Percentiles rank a stretch among this genome's conserved stretches.
These are phyloP conservation scores for Anneissia japonica DNA, from an alignment of 35 echinoderm and acorn worm genomes.

Conservation along the genomic window DNA sequence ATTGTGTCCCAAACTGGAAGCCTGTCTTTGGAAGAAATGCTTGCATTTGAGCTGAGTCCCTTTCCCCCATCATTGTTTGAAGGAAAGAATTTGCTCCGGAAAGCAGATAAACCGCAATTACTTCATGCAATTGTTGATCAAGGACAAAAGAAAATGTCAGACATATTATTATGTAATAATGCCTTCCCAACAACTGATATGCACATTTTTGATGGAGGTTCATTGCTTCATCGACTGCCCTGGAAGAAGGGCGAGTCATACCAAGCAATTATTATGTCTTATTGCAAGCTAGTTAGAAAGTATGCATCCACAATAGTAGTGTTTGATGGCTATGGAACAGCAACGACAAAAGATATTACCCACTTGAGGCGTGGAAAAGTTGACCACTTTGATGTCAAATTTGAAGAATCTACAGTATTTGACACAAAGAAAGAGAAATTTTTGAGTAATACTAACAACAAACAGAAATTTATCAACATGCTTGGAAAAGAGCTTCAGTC, in stretches of 20 bases:
- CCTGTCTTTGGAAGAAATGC: background rate
- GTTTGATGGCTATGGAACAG: conserved; percentile 24
- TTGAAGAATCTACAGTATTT: conserved; percentile 9
- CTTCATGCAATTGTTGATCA: background rate
- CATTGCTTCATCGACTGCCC: conserved; percentile 25
- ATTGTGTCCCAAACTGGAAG: background rate
- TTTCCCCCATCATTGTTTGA: conserved; percentile 30
- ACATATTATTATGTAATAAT: background rate
- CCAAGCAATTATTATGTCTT: conserved; percentile 9
- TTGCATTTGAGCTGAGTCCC: conserved; percentile 11
- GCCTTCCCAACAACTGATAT: background rate
- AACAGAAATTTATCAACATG: background rate
- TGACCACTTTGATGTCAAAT: background rate
- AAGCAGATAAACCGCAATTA: background rate
- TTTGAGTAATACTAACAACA: background rate
- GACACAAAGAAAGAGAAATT: conserved; percentile 3
- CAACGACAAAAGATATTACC: conserved; percentile 26
- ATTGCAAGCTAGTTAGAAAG: conserved; percentile 3
- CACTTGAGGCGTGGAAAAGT: background rate
- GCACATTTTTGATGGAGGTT: conserved; percentile 34
- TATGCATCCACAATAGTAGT: conserved; percentile 23
- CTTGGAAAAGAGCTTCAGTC: background rate
- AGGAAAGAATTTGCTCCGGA: background rate
- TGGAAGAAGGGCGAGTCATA: background rate
- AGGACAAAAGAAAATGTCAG: background rate